phyloP scores from a whole-genome alignment of 2,113 vertebrate species.

The Xenotilapia leptura region DNA sequence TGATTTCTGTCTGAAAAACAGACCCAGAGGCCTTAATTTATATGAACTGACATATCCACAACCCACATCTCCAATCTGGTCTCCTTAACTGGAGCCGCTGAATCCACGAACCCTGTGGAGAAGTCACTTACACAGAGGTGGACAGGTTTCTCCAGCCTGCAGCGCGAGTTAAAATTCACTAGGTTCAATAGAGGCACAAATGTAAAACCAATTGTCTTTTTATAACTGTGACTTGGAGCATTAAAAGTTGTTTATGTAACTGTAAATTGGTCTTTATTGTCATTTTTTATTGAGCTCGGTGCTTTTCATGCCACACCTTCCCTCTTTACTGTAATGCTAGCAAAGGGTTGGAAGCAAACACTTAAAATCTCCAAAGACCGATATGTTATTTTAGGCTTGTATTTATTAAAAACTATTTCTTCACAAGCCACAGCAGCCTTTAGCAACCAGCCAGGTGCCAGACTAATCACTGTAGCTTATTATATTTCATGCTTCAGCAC shows the following conservation, averaged over 20 bases:
- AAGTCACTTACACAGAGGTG: not conserved
- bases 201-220: not conserved
- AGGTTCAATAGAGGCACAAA: not conserved
- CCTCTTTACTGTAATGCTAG: not conserved
- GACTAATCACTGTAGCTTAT: slow-evolving; percentile 12
- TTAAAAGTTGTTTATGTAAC: not conserved
- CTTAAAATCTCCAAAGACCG: rapidly evolving
- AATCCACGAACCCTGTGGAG: not conserved
- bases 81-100: not conserved
- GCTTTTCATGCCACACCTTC: not conserved
- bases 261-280: not conserved
- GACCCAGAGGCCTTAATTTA: rapidly evolving
- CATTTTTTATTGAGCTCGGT: not conserved
- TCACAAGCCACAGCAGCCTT: not conserved
- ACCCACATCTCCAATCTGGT: not conserved
- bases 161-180: not conserved
- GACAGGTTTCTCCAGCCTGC: not conserved
- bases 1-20: not conserved
- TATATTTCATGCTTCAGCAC: slow-evolving; percentile 4
- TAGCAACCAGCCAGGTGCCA: not conserved
- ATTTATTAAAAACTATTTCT: not conserved
- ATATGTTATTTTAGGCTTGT: not conserved
- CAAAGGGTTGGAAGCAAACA: rapidly evolving
- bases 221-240: not conserved
- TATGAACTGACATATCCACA: rapidly evolving